Base-by-base conservation (phyloP, 2,113 vertebrate genomes). In the Limnothrissa miodon region DNA sequence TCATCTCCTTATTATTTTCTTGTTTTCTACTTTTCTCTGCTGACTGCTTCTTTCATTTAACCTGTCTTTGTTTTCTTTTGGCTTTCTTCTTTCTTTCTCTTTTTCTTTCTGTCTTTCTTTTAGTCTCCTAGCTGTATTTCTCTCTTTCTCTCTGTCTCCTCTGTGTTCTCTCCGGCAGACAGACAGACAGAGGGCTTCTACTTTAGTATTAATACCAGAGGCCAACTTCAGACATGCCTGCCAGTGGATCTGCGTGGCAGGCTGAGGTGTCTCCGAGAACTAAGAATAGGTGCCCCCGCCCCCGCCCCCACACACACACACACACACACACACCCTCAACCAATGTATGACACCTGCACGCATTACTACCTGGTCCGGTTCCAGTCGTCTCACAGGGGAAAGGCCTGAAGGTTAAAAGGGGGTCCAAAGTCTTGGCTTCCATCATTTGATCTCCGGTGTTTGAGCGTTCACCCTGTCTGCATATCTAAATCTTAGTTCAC, bases 141-240 rank as follows among this genome's bases (percentile, higher is more conserved):
- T 25, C 10, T 25, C n/a, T 62, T n/a, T 39, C 23, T 46, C 44
- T 29, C n/a, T 85, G 7, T 81, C 51, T 74, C 81, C 78, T 79
- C 33, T 59, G 29, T 29, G 45, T 44, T 70, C 19, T 19, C 45
- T 53, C 56, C 33, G 36, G 59, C 53, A 79, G 86, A 83, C 56
- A 80, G 36, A n/a, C n/a, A n/a, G n/a, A n/a, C 79, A 78, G 56
- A 42, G 79, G 48, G 79, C 56, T 25, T 48, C 44, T 21, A 7
- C 45, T 83, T 85, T 45, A 79, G 79, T 79, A 83, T 85, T 70
- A 87, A 87, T 80, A 80, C 9, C 23, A 21, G 25, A 82, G 46
- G 74, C 62, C 23, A 81, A 59, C 45, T 45, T 56, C 17, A 29
- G 45, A 80, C 79, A 80, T 80, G 79, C 15, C 25, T 9, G 7